Evolutionary conservation across 2,113 vertebrate species (phyloP).

Genomic region (Cyanocitta stelleri): DNA sequence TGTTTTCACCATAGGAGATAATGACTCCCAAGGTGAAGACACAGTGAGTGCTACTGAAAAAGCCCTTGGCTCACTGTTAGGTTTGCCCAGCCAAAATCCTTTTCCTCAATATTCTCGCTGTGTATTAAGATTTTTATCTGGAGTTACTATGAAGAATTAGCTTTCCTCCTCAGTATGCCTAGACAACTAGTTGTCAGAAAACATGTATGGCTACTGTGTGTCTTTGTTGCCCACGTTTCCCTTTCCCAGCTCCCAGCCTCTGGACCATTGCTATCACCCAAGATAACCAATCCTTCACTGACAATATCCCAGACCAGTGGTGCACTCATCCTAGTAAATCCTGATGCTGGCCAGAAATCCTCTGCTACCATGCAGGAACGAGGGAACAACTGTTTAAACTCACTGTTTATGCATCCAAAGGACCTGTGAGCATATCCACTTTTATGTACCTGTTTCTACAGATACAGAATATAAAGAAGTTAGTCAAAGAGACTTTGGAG

Average conservation of each 20-base stretch:
- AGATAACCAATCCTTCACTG: background rate
- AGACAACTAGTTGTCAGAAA: background rate
- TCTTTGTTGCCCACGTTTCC: fast-evolving
- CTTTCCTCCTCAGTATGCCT: background rate
- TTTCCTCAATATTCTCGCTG: background rate
- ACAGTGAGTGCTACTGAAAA: background rate
- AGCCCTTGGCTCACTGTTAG: fast-evolving
- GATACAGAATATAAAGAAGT: background rate
- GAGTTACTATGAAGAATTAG: background rate
- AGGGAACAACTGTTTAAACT: background rate
- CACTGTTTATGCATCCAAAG: background rate
- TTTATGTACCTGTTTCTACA: background rate
- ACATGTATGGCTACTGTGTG: background rate
- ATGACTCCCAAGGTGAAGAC: background rate
- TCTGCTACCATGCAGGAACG: fast-evolving
- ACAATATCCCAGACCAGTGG: background rate
- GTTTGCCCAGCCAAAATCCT: background rate
- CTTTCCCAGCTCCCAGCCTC: background rate
- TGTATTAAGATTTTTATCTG: background rate
- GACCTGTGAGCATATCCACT: background rate
- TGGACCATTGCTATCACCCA: background rate
- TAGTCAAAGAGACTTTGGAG: background rate
- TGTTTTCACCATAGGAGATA: background rate
- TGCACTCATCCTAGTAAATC: background rate
- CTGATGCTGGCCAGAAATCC: background rate